Evolutionary conservation across 2,797 vertebrate genomes (phyloP), one percentile per base, ranked within the genome.

Genomic region (Ptychobarbus kaznakovi): DNA sequence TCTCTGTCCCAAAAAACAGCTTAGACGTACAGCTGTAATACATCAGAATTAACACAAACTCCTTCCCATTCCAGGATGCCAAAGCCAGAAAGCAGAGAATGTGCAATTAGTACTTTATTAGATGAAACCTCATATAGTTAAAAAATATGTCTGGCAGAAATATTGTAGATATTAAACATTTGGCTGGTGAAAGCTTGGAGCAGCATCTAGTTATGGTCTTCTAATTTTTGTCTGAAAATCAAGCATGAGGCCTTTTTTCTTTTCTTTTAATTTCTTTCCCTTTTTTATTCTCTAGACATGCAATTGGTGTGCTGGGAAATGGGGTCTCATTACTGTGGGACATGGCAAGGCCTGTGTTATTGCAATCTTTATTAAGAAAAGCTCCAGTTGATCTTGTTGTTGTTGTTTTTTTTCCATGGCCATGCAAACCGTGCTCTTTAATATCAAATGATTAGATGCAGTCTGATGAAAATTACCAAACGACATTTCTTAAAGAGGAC

Each of bases 351-450:
- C 65, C 53, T 72, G 65, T 86, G 73, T 75, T 25, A 80, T 56
- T 46, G 74, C 40, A 77, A 42, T 83, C 90, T 93, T 83, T 89
- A 90, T 89, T 90, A 68, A 87, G 80, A 78, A 85, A 89, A 84
- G 49, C 75, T 85, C 74, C 88, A 81, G 84, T 86, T 87, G 81
- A 84, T 82, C 35, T 74, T 61, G 10, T 32, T 75, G 13, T 44
- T 63, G 20, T 28, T 74, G 16, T 46, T 61, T 72, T 75, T 76
- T 78, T 46, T 82, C 76, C 49, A 74, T 68, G 76, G 77, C 66
- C n/a, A 32, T 86, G 81, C 75, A 38, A 49, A 78, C 86, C 77
- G 56, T 88, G 61, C 83, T 86, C 66, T 90, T 87, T 84, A 86
- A 76, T 86, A 85, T 77, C 80, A 84, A 89, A 82, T 87, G 84